Base-by-base conservation (phyloP, 2,797 vertebrate species). In the Coranthus polyacanthus region DNA sequence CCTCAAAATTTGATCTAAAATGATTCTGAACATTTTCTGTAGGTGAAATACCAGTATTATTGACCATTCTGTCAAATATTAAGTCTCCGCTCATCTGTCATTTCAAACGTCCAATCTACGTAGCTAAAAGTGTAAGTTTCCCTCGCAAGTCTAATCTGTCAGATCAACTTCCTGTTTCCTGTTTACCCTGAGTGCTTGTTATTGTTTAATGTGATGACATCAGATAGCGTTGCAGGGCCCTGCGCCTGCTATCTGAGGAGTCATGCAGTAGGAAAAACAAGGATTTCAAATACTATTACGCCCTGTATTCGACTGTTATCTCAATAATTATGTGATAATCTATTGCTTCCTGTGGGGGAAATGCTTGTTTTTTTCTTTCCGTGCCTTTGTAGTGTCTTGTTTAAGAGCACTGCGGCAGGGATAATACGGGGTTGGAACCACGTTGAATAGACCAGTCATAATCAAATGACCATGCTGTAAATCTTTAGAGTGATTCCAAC, bases 131-230 rank as follows among this genome's bases (percentile, higher is more conserved):
- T 32, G 32, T 22, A 37, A 72, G 61, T 78, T 81, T 82, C 59
- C 69, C 55, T 71, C 78, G 62, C 73, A 3, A n/a, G 39, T 63
- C 66, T 82, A 63, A 78, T 84, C 78, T 50, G 70, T 81, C 55
- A 79, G 70, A 86, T 80, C 84, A 80, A 86, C 88, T 91, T 91
- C 90, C 90, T 81, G 84, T 83, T 90, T 91, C 90, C 88, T 91
- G 90, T 90, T 90, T 91, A 91, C 83, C 64, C 60, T 81, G 64
- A 67, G 68, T 43, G 62, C 75, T 82, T 84, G 84, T 88, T 84
- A 81, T 88, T 86, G 81, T 85, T 85, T 77, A 81, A 80, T 84
- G 82, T 58, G 76, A 83, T 88, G 87, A 85, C 83, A 84, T 86
- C 82, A 87, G 87, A 89, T 84, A 78, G 72, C 72, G 24, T 64